Percentiles rank a stretch among this genome's conserved stretches.
These are phyloP conservation scores for Sinonovacula constricta DNA, from an alignment of 1,140 invertebrate species.

Conservation along the genomic window DNA sequence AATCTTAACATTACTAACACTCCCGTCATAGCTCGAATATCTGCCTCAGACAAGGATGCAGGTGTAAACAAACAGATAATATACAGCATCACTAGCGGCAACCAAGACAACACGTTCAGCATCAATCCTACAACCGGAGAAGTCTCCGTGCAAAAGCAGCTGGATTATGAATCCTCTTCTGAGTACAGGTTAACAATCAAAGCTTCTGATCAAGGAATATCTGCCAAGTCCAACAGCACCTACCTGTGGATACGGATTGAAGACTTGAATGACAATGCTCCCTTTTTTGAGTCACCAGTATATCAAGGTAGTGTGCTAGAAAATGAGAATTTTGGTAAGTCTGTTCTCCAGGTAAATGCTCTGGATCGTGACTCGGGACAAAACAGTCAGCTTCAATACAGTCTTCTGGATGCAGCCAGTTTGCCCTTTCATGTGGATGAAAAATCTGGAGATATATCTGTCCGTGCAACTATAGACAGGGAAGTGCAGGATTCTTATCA, in stretches of 20 bases:
- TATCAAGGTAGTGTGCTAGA: slow-evolving; percentile 94
- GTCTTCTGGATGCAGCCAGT: slow-evolving; percentile 58
- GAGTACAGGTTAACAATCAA: slow-evolving; percentile 93
- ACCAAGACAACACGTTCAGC: slow-evolving; percentile 94
- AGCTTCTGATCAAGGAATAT: slow-evolving; percentile 95
- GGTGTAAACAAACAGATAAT: slow-evolving; percentile 94
- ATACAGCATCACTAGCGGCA: slow-evolving; percentile 96
- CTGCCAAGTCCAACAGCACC: slow-evolving; percentile 94
- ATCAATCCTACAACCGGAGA: slow-evolving; percentile 96
- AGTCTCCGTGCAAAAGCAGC: slow-evolving; percentile 89
- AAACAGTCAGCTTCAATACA: slow-evolving; percentile 68
- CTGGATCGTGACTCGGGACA: slow-evolving; percentile 72
- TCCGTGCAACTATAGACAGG: slow-evolving; percentile 67
- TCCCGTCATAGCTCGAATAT: slow-evolving; percentile 91
- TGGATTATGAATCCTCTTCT: slow-evolving; percentile 93
- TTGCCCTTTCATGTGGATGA: slow-evolving; percentile 72
- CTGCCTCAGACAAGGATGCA: slow-evolving; percentile 92
- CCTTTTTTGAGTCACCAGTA: slow-evolving; percentile 81
- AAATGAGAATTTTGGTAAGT: slow-evolving; percentile 90
- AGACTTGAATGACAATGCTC: slow-evolving; percentile 94
- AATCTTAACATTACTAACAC: slow-evolving; percentile 90
- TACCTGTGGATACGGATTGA: slow-evolving; percentile 92
- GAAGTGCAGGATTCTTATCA: slow-evolving; percentile 80
- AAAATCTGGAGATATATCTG: slow-evolving; percentile 67
- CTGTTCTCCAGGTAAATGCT: slow-evolving; percentile 72